Evolutionary conservation across 2,113 vertebrate genomes (phyloP).

Genomic region (Eublepharis macularius): DNA sequence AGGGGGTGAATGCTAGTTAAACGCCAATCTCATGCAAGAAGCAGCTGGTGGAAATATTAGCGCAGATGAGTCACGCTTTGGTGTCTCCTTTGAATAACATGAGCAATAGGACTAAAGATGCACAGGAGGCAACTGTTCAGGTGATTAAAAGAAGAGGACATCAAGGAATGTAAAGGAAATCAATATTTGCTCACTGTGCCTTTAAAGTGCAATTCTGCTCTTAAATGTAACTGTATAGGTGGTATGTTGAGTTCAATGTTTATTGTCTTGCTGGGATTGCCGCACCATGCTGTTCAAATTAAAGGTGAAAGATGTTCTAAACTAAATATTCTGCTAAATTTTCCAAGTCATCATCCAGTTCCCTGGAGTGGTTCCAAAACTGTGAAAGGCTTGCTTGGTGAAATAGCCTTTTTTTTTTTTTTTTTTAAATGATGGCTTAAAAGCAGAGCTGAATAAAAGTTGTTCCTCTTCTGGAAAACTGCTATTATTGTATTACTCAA

Average conservation of each 20-base stretch:
- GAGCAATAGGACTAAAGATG: neutral
- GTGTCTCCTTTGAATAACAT: slow-evolving; percentile 16
- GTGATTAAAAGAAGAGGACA: slow-evolving; percentile 1
- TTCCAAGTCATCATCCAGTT: neutral
- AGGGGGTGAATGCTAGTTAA: neutral
- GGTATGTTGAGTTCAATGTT: neutral
- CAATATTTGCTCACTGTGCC: neutral
- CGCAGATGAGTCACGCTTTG: neutral
- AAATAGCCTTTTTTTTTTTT: neutral
- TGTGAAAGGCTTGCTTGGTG: neutral
- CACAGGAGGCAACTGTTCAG: neutral
- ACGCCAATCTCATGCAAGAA: neutral
- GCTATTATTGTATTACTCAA: neutral
- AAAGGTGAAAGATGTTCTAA: neutral
- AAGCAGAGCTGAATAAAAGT: neutral
- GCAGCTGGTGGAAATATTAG: slow-evolving; percentile 17
- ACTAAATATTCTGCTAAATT: neutral
- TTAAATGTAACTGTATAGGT: slow-evolving; percentile 20
- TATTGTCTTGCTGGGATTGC: neutral
- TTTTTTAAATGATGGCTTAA: neutral
- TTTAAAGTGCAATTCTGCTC: slow-evolving; percentile 25
- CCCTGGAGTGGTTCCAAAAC: neutral
- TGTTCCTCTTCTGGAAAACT: neutral
- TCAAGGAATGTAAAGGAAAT: slow-evolving; percentile 1
- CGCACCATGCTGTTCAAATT: neutral